These are phyloP conservation scores for Lytechinus variegatus DNA, from an alignment of 35 echinoderm and acorn worm genomes.

Conservation along the genomic window DNA sequence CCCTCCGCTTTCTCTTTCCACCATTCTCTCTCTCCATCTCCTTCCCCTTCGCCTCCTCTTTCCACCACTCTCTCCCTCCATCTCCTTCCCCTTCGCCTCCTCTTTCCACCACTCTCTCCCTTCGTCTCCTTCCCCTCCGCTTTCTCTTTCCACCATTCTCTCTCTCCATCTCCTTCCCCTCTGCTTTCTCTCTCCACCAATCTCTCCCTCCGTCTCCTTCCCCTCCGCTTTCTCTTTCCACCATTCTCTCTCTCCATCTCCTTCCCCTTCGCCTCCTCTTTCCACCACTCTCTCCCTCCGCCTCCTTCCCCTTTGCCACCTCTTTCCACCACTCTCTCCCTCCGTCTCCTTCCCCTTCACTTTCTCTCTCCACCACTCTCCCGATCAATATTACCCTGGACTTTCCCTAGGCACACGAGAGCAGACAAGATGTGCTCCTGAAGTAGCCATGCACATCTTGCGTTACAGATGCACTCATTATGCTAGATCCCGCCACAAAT, in stretches of 20 bases:
- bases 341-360: neutral
- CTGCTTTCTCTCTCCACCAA: neutral
- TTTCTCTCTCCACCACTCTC: neutral
- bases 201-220: no score
- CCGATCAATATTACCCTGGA: slow-evolving; percentile 48
- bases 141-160: neutral
- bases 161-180: neutral
- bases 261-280: neutral
- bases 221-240: no score
- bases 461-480: slow-evolving; percentile 47
- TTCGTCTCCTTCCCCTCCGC: neutral
- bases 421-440: neutral
- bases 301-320: no score
- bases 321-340: neutral
- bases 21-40: neutral
- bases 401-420: slow-evolving; percentile 22
- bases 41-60: neutral
- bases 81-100: no score
- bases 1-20: no score
- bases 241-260: neutral
- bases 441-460: slow-evolving; percentile 41
- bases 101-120: no score
- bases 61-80: neutral
- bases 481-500: slow-evolving; percentile 26
- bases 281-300: neutral